A percentile compares a stretch with the other conserved stretches of the same genome.
Evolutionary conservation across 2,888 invertebrate species (phyloP).

Genomic region (Tetanocera ferruginea): DNA sequence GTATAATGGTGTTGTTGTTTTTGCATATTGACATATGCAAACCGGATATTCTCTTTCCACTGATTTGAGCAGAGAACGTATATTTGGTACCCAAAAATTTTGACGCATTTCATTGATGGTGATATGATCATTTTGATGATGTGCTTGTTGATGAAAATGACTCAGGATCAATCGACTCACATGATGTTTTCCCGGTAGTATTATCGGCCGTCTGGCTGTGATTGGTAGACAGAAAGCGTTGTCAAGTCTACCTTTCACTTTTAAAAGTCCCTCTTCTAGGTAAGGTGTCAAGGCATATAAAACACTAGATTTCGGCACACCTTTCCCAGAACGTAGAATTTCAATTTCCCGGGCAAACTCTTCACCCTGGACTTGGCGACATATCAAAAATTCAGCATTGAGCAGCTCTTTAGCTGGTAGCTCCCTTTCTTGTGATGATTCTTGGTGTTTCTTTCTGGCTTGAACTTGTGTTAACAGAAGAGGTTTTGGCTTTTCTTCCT

Average conservation of each 20-base stretch:
- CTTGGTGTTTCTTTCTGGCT: no score
- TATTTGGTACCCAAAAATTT: background rate
- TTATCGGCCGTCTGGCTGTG: background rate
- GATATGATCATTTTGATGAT: background rate
- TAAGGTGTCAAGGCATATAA: background rate
- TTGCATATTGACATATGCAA: slow-evolving; percentile 5
- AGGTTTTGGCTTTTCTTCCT: no score
- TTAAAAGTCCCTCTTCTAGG: background rate
- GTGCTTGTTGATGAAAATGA: background rate
- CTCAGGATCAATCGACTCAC: background rate
- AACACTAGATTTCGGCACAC: background rate
- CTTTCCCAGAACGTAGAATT: background rate
- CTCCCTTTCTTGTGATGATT: no score
- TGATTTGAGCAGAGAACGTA: background rate
- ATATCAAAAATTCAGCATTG: background rate
- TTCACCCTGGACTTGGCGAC: no score
- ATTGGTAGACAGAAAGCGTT: background rate
- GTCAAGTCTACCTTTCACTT: background rate
- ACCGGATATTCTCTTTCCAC: background rate
- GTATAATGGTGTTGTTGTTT: slow-evolving; percentile 34
- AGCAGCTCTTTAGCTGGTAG: background rate
- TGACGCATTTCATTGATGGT: background rate
- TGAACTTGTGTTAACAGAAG: no score
- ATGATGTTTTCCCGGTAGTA: background rate
- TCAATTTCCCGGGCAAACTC: background rate